Percentiles rank a stretch among this genome's conserved stretches.
phyloP scores from a whole-genome alignment of 2,888 invertebrate species.

The Neoascia interrupta region DNA sequence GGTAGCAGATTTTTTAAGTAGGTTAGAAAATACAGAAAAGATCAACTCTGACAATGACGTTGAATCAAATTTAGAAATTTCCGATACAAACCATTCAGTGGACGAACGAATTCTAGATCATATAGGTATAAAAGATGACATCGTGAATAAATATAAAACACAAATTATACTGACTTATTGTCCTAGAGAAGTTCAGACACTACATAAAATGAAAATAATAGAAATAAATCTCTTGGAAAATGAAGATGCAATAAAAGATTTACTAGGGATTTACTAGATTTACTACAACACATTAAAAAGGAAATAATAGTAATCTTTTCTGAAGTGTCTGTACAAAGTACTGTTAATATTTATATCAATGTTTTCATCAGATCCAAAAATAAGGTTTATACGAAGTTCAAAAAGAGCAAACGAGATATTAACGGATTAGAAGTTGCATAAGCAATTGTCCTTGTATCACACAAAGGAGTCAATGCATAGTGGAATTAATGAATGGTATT shows the following conservation, averaged over 20 bases:
- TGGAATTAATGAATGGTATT: neutral
- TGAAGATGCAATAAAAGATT: no score
- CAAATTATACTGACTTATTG: conserved; percentile 62
- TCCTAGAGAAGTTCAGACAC: conserved; percentile 25
- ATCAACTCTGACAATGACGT: neutral
- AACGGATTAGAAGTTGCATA: conserved; percentile 47
- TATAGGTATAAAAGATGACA: conserved; percentile 30
- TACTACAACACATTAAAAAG: conserved; percentile 38
- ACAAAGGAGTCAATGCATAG: conserved; percentile 22
- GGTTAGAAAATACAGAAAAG: no score
- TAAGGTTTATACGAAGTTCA: no score
- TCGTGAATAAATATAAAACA: conserved; percentile 59
- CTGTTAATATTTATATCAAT: conserved; percentile 38
- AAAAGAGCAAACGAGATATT: conserved; percentile 33
- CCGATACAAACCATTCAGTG: conserved; percentile 9
- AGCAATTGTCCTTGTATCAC: conserved; percentile 56
- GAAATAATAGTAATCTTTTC: conserved; percentile 34
- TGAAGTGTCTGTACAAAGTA: conserved; percentile 31
- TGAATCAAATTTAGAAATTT: neutral
- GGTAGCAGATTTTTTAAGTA: conserved; percentile 60
- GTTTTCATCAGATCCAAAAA: no score
- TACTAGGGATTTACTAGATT: conserved; percentile 42
- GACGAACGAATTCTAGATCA: conserved; percentile 5
- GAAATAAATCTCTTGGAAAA: conserved; percentile 32
- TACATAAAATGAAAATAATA: conserved; percentile 43